phyloP scores from a whole-genome alignment of 2,113 vertebrate genomes.

The Chloropsis cyanopogon region DNA sequence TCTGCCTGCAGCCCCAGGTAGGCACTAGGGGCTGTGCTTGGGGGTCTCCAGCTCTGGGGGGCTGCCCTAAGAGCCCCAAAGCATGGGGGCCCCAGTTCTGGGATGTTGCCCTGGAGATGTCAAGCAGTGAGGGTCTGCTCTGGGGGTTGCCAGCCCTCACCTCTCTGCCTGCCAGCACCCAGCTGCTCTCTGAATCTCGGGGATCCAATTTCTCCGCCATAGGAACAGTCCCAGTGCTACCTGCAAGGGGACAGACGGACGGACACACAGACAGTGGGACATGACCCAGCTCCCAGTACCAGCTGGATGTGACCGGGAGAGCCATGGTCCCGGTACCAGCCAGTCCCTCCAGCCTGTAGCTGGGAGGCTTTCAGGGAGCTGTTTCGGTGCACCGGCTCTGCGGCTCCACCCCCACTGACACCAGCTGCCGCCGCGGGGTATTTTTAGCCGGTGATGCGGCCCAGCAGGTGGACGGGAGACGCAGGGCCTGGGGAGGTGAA shows the following conservation, averaged over 20 bases:
- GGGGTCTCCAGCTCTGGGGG: neutral
- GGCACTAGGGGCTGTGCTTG: neutral
- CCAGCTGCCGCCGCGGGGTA: neutral
- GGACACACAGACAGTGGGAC: neutral
- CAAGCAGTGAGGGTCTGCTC: neutral
- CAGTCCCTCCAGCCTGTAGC: neutral
- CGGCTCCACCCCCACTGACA: neutral
- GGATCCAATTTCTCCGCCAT: slow-evolving; percentile 56
- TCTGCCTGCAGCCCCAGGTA: neutral
- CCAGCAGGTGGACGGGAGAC: slow-evolving; percentile 3
- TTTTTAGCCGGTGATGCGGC: slow-evolving; percentile 44
- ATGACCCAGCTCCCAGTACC: neutral
- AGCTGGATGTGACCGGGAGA: neutral
- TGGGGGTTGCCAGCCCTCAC: slow-evolving; percentile 1
- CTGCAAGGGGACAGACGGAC: neutral
- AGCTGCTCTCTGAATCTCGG: slow-evolving; percentile 64
- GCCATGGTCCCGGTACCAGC: neutral
- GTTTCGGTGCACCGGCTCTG: too few species aligned
- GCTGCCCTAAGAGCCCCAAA: neutral
- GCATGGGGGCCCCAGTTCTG: neutral
- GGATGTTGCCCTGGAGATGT: neutral
- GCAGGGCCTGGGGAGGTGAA: neutral
- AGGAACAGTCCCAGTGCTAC: neutral
- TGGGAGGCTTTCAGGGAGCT: neutral
- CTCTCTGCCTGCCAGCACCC: slow-evolving; percentile 66